Percentiles rank a stretch among this genome's conserved stretches.
These are phyloP conservation scores for Cyclargus thomasi DNA, from an alignment of 1,140 invertebrate genomes.

Conservation along the genomic window DNA sequence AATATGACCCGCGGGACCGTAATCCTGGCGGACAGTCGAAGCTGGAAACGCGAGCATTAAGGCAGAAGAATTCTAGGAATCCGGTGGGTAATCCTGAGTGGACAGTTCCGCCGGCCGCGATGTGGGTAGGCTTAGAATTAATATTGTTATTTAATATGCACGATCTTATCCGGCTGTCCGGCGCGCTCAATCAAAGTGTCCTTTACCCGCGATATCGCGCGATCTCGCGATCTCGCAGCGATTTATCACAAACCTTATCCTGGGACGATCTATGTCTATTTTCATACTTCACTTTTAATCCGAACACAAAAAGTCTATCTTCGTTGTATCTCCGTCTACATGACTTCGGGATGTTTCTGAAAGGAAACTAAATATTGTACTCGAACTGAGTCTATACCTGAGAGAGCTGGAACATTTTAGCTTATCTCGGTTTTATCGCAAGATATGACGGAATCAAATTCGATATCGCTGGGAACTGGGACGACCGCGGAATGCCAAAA, in stretches of 20 bases:
- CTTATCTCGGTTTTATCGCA: background rate
- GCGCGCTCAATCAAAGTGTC: conserved; percentile 12
- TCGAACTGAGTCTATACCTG: background rate
- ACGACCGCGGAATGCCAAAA: background rate
- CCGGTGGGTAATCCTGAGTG: background rate
- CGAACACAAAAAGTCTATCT: background rate
- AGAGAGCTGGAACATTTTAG: background rate
- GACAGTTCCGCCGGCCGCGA: background rate
- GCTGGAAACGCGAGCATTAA: background rate
- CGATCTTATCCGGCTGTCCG: conserved; percentile 12
- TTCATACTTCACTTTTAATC: conserved; percentile 8
- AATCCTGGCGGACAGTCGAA: background rate
- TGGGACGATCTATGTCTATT: background rate
- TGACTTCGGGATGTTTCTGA: background rate
- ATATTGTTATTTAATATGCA: conserved; percentile 11
- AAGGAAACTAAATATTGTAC: too few relatives aligned
- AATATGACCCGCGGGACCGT: background rate
- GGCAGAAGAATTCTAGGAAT: background rate
- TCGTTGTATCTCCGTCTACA: background rate
- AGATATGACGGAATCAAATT: background rate
- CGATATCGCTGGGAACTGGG: background rate
- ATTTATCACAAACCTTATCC: background rate
- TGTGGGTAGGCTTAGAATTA: conserved; percentile 9
- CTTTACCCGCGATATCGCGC: conserved; percentile 6
- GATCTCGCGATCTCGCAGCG: conserved; percentile 2